Evolutionary conservation across 2,113 vertebrate species (phyloP).

Genomic region (Triplophysa siluroides): DNA sequence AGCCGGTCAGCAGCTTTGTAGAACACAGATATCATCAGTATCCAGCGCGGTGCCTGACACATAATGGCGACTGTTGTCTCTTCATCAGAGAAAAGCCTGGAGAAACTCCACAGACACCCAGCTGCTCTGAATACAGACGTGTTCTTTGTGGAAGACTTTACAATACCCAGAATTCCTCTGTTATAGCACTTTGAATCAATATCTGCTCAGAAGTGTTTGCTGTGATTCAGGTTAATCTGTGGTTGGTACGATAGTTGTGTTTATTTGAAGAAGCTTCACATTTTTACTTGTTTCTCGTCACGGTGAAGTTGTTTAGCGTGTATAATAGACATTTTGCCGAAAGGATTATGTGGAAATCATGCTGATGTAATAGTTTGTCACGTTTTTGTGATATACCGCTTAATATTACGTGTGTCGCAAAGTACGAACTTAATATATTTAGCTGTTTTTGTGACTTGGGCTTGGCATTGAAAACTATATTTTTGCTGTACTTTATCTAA

Average conservation of each 20-base stretch:
- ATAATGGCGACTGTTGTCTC: conserved; percentile 44
- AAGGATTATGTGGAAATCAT: background rate
- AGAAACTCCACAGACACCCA: conserved; percentile 32
- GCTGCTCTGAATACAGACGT: conserved; percentile 29
- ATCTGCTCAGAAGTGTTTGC: conserved; percentile 15
- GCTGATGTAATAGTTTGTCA: background rate
- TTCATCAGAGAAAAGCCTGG: conserved; percentile 36
- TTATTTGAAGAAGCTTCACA: background rate
- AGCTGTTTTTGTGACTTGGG: too few species aligned
- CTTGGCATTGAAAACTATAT: too few species aligned
- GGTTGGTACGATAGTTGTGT: background rate
- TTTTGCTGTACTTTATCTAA: too few species aligned
- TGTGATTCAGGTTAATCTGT: conserved; percentile 14
- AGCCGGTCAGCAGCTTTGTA: conserved; percentile 32
- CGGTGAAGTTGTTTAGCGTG: too few species aligned
- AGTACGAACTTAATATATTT: too few species aligned
- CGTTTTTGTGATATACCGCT: too few species aligned
- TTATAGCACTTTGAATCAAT: conserved; percentile 23
- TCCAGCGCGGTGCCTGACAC: conserved; percentile 28
- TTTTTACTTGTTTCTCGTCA: too few species aligned
- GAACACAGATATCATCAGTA: conserved; percentile 39
- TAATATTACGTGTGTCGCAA: too few species aligned
- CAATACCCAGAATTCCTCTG: conserved; percentile 38
- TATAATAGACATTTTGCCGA: too few species aligned
- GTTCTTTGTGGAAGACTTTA: conserved; percentile 30